Evolutionary conservation across 2,888 invertebrate genomes (phyloP), one percentile per base, ranked within the genome.

Genomic region (Sarcophaga caerulescens): DNA sequence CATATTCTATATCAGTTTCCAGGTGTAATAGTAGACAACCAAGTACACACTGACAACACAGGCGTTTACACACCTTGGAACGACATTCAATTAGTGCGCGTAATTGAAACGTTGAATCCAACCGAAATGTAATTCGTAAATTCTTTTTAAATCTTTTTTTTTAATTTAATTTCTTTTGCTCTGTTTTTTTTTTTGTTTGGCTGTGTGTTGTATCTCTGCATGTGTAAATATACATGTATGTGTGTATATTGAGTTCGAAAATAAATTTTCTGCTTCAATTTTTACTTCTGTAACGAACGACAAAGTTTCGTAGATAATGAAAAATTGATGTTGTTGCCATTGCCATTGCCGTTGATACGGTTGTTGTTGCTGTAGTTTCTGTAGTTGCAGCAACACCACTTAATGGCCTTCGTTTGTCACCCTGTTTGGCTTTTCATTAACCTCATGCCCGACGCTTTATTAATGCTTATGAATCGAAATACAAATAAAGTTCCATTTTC

Each of bases 61-160:
- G 35, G 35, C 35, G 35, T 35, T 35, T n/a, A 66, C 76, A 87
- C 69, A 75, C 76, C 75, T 76, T 76, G 82, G 75, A 82, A 81
- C 19, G 85, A 78, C 85, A 79, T 85, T 79, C 78, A 85, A 85
- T 85, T 85, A 85, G 82, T 79, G 75, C 59, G 74, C 69, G 79
- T 84, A 84, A 84, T 84, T 84, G 84, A 84, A 79, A 84, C 79
- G 84, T 75, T 79, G 74, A 79, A 84, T 81, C 44, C 82, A 79
- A 79, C 78, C 81, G 81, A 87, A 87, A 79, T 88, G 89, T 88
- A 84, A 76, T 78, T 88, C 82, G 68, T 59, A 78, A 73, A 88
- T 90, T 88, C 77, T 88, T 69, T 88, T 80, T 85, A 89, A 87
- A 79, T 89, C 80, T 12, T 59, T 57, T 63, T 79, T 14, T 84